Evolutionary conservation across 1,140 invertebrate species (phyloP).

Genomic region (Chironomus striatipennis): DNA sequence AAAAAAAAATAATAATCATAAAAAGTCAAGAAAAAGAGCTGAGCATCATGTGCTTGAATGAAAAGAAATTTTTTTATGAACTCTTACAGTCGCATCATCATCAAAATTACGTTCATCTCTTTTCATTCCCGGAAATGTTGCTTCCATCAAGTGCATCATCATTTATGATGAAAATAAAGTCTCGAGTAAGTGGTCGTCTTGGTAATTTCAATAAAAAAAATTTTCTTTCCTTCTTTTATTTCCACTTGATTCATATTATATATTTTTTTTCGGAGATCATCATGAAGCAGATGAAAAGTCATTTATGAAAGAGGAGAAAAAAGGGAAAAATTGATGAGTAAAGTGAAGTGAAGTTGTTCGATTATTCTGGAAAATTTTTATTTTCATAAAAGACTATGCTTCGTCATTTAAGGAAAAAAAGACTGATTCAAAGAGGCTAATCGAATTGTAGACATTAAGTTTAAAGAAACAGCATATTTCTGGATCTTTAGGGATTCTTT

Average conservation of each 20-base stretch:
- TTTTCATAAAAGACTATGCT: too few species aligned
- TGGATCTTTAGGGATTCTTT: too few species aligned
- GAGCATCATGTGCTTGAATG: neutral
- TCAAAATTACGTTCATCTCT: neutral
- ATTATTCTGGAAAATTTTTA: too few species aligned
- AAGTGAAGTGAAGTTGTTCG: too few species aligned
- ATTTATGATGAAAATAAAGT: conserved; percentile 15
- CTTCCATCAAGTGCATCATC: neutral
- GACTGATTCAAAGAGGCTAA: too few species aligned
- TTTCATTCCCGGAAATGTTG: neutral
- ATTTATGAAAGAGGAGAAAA: too few species aligned
- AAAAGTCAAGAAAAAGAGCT: neutral
- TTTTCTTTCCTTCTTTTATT: too few species aligned
- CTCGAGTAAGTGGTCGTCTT: conserved; percentile 2
- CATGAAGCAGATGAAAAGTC: neutral
- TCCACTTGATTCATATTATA: neutral
- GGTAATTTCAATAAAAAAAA: neutral
- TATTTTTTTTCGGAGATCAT: neutral
- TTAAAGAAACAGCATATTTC: too few species aligned
- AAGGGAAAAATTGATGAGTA: too few species aligned
- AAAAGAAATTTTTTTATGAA: neutral
- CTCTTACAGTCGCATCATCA: neutral
- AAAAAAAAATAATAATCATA: neutral
- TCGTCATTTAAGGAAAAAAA: too few species aligned
- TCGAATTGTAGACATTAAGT: too few species aligned